phyloP scores from a whole-genome alignment of 1,140 invertebrate genomes.

The Philaenus spumarius region DNA sequence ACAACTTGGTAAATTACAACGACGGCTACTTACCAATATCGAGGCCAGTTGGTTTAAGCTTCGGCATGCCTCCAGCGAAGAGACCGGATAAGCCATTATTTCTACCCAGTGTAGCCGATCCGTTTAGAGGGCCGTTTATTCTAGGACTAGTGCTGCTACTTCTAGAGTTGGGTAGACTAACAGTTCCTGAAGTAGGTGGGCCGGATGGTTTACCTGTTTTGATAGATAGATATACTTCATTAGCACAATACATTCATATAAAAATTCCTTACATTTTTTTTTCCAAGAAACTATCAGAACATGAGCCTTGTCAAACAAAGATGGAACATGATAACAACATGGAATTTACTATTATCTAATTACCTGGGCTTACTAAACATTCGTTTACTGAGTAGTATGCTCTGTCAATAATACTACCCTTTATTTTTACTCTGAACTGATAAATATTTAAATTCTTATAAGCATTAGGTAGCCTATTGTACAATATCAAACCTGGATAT shows the following conservation, averaged over 20 bases:
- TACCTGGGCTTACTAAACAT: too few relatives aligned
- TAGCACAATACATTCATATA: neutral
- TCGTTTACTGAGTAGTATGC: too few relatives aligned
- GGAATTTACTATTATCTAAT: too few relatives aligned
- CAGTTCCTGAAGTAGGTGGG: neutral
- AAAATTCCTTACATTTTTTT: neutral
- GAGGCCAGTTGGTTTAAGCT: conserved; percentile 67
- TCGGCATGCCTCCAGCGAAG: conserved; percentile 82
- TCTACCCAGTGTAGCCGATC: conserved; percentile 25
- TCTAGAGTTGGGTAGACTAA: conserved; percentile 9
- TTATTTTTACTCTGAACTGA: too few relatives aligned
- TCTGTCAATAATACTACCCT: too few relatives aligned
- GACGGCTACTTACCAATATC: conserved; percentile 24
- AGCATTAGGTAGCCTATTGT: too few relatives aligned
- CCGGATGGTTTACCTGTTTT: neutral
- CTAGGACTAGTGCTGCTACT: neutral
- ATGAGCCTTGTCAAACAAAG: neutral
- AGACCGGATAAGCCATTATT: conserved; percentile 58
- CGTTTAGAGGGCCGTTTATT: conserved; percentile 29
- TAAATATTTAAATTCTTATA: too few relatives aligned
- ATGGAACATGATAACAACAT: neutral
- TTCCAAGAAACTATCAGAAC: neutral
- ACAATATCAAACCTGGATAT: too few relatives aligned
- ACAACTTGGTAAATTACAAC: too few relatives aligned
- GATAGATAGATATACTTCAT: too few relatives aligned